phyloP scores from a whole-genome alignment of 2,797 vertebrate species.

The Danio tinwini region DNA sequence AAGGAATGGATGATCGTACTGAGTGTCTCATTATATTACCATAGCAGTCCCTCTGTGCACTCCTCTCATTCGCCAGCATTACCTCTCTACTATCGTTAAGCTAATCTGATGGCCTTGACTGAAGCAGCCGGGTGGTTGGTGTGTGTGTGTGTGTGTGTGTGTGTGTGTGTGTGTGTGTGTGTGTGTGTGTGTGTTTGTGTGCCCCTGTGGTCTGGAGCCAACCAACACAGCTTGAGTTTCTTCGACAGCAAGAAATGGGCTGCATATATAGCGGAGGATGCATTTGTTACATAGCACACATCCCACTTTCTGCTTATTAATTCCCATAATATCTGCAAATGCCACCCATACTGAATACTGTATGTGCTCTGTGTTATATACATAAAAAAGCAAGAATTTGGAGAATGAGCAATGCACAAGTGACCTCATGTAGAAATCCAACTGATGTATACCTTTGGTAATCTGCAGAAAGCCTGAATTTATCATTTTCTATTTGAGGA shows the following conservation, averaged over 20 bases:
- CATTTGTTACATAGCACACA: constrained; percentile 48
- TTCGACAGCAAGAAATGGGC: constrained; percentile 16
- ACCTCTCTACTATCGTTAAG: constrained; percentile 21
- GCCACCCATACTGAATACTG: constrained; percentile 35
- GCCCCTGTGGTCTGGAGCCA: constrained; percentile 3
- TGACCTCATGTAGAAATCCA: neutral
- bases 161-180: constrained; percentile 4
- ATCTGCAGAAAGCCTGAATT: neutral
- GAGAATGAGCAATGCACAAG: neutral
- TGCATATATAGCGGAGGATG: constrained; percentile 30
- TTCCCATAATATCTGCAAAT: constrained; percentile 32
- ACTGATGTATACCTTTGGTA: neutral
- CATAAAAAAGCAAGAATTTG: constrained; percentile 24
- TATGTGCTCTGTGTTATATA: constrained; percentile 12
- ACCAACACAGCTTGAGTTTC: constrained; percentile 21
- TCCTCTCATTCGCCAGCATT: constrained; percentile 34
- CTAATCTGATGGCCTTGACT: constrained; percentile 54
- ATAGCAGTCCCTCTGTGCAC: constrained; percentile 22
- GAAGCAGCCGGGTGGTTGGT: constrained; percentile 36
- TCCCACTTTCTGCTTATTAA: constrained; percentile 56
- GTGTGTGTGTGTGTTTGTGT: constrained; percentile 1
- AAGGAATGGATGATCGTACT: constrained; percentile 11
- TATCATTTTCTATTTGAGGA: neutral
- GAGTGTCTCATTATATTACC: constrained; percentile 32
- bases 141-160: constrained; percentile 1